These are phyloP conservation scores for Drosophila ananassae DNA, from an alignment of 1,140 invertebrate genomes.

Conservation along the genomic window DNA sequence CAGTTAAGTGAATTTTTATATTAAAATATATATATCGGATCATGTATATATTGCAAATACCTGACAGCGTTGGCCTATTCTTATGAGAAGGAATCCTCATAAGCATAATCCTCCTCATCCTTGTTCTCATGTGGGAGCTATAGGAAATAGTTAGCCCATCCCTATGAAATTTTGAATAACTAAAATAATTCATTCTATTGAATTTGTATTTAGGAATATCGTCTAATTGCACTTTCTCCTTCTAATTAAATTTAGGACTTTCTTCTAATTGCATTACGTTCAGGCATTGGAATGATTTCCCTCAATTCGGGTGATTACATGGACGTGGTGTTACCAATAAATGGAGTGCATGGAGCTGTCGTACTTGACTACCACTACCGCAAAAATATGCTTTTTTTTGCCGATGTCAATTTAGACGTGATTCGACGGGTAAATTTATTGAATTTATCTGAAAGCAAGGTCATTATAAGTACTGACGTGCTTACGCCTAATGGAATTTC, in stretches of 20 bases:
- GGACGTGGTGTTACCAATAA: slow-evolving; percentile 92
- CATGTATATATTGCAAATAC: too few species aligned
- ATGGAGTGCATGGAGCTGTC: slow-evolving; percentile 91
- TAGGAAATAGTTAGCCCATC: too few species aligned
- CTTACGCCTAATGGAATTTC: slow-evolving; percentile 91
- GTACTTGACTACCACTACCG: slow-evolving; percentile 95
- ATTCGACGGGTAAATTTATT: slow-evolving; percentile 89
- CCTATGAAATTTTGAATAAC: too few species aligned
- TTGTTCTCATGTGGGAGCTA: too few species aligned
- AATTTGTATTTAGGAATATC: too few species aligned
- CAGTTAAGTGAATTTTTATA: too few species aligned
- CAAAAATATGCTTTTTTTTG: slow-evolving; percentile 92
- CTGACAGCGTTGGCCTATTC: too few species aligned
- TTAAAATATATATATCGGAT: too few species aligned
- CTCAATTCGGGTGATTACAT: slow-evolving; percentile 94
- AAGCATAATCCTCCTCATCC: too few species aligned
- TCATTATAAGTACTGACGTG: slow-evolving; percentile 86
- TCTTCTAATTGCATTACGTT: slow-evolving; percentile 77
- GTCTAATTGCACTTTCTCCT: too few species aligned
- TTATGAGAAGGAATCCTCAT: too few species aligned
- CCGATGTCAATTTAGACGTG: slow-evolving; percentile 89
- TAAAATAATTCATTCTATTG: too few species aligned
- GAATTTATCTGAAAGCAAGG: slow-evolving; percentile 87
- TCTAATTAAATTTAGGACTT: slow-evolving; percentile 62
- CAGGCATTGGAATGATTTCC: slow-evolving; percentile 89